Base-by-base conservation (phyloP, 2,113 vertebrate species). In the Urocolius indicus region DNA sequence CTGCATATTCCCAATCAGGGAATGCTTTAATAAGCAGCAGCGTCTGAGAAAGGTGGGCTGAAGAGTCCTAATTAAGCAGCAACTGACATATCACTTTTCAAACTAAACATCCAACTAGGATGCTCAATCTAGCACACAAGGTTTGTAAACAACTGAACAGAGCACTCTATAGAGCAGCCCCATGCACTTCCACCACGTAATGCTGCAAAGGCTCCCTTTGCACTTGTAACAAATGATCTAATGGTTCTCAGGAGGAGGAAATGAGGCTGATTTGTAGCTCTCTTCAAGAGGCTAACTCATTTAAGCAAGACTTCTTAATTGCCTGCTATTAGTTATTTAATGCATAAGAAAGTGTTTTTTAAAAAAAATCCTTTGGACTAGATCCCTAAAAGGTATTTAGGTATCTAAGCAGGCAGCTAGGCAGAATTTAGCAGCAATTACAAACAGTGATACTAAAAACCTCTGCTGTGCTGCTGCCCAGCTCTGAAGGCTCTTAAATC, bases 201-300 rank as follows among this genome's bases (percentile, higher is more conserved):
- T 4, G 18, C 71, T 82, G 51, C 57, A 75, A 81, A 69, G 84
- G n/a, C 67, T 93, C 95, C 89, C 94, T 63, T 84, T 0, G 26
- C 95, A 71, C 93, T 95, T 91, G 89, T 96, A 95, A 95, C 67
- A 87, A 89, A 38, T 34, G 54, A 91, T 85, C 89, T 89, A 95
- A 94, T 2, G 7, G 62, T 90, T n/a, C 91, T 95, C 91, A 38
- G 91, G 91, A 93, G 94, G 51, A 91, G 75, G 87, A 95, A 95
- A 93, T 2, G 11, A 83, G 91, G 59, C 75, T 95, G 58, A 94
- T 94, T 94, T 93, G 93, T 90, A 89, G 84, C 62, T 82, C 84
- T 91, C 54, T 94, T 94, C 66, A 94, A 94, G 69, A 89, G 34
- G 48, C 46, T 88, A 59, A 57, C 19, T 11, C 67, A 89, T 67